phyloP scores from a whole-genome alignment of 2,888 invertebrate species.

The Hermaeophaga mercurialis region DNA sequence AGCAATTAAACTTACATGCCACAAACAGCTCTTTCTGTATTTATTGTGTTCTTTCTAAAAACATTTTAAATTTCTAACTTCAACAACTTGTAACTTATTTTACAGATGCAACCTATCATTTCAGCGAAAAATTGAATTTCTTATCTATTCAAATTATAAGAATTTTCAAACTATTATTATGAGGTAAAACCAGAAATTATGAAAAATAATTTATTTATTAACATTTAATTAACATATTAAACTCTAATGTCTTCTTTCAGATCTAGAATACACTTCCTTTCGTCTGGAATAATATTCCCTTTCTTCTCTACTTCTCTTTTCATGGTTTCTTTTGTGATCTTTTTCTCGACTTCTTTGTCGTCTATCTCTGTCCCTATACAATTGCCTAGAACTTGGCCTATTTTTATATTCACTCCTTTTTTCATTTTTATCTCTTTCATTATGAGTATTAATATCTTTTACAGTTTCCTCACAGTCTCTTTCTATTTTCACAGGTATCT shows the following conservation, averaged over 20 bases:
- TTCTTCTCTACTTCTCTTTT: constrained; percentile 6
- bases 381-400: constrained; percentile 6
- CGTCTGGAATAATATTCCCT: neutral
- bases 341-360: constrained; percentile 18
- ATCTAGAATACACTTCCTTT: constrained; percentile 20
- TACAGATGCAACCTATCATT: no score
- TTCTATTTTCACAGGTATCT: constrained; percentile 10
- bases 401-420: constrained; percentile 9
- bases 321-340: constrained; percentile 15
- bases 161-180: no score
- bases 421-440: constrained; percentile 3
- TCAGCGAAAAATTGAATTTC: no score
- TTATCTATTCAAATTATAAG: no score
- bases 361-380: constrained; percentile 10
- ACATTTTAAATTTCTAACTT: no score
- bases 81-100: no score
- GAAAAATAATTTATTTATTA: constrained; percentile 25
- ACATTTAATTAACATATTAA: constrained; percentile 3
- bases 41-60: no score
- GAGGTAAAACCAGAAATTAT: constrained; percentile 6
- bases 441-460: neutral
- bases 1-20: no score
- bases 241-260: constrained; percentile 27
- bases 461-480: constrained; percentile 7
- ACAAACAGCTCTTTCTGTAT: no score